Percentiles rank a stretch among this genome's conserved stretches.
Conservation (phyloP, 2,113 vertebrate species). For the Gallinago jamesoni region DNA sequence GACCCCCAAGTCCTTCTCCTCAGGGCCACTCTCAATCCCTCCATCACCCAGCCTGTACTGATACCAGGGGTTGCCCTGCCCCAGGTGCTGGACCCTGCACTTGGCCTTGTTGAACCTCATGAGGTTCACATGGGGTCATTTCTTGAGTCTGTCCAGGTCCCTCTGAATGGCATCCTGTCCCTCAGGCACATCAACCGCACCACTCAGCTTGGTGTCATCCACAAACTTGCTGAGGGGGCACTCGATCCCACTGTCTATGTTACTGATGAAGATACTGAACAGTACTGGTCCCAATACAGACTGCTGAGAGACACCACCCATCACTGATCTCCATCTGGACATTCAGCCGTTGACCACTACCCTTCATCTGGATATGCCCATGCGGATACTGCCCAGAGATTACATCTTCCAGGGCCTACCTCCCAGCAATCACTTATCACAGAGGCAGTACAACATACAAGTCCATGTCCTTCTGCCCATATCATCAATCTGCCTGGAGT, state of each 20-base stretch:
- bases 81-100: background rate
- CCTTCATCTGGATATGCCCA: background rate
- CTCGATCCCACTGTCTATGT: background rate
- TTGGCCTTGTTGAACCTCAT: background rate
- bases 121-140: background rate
- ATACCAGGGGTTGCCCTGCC: background rate
- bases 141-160: background rate
- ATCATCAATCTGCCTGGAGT: background rate
- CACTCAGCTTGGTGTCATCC: background rate
- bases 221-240: background rate
- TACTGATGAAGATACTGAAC: background rate
- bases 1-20: background rate
- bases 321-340: background rate
- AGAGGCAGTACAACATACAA: background rate
- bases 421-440: background rate
- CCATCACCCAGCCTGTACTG: background rate
- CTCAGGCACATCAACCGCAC: background rate
- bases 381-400: background rate
- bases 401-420: background rate
- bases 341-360: background rate
- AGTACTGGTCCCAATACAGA: background rate
- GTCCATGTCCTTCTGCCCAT: background rate
- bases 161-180: background rate
- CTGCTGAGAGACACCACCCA: background rate
- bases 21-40: background rate